Evolutionary conservation across 2,797 vertebrate species (phyloP), one percentile per base, ranked within the genome.

Genomic region (Esox masquinongy): DNA sequence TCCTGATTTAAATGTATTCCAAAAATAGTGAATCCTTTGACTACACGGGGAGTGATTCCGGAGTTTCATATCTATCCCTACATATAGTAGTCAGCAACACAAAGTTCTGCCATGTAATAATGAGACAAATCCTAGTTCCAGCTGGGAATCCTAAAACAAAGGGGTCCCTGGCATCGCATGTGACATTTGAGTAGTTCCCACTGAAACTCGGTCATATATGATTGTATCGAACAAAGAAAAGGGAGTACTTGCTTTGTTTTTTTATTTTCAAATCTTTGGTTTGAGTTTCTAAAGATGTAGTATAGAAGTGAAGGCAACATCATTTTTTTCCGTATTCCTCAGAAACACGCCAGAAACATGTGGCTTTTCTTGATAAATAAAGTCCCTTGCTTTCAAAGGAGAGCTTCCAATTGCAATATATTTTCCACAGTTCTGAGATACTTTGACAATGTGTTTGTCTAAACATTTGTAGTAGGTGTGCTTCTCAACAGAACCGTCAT

Each of bases 181-280:
- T 72, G 12, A 12, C 31, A 49, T 64, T 79, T 70, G 53, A 73
- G 24, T 76, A 36, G 70, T 61, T 24, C n/a, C 43, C 17, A 67
- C 64, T 11, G 50, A 73, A 76, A 79, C 53, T 76, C 66, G 70
- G 70, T 69, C 74, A 79, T 39, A 64, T 29, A 29, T 6, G 12
- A 66, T 66, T 34, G 0, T 34, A 66, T 66, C 29, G 24, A 66
- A 66, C 26, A 14, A 17, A 66, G 63, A 34, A 66, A 66, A 66
- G 4, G 29, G 3, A 31, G 63, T 61, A 24, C 12, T 47, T 47
- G 43, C 56, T n/a, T 12, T 5, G 63, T 31, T 26, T 26, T 29
- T 15, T 34, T 26, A 15, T 66, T 66, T 66, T 17, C 15, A 66
- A 6, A 15, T 26, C 0, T 66, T 7, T 66, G 24, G 29, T 66